phyloP scores from a whole-genome alignment of 2,113 vertebrate genomes.

The Gambusia holbrooki region DNA sequence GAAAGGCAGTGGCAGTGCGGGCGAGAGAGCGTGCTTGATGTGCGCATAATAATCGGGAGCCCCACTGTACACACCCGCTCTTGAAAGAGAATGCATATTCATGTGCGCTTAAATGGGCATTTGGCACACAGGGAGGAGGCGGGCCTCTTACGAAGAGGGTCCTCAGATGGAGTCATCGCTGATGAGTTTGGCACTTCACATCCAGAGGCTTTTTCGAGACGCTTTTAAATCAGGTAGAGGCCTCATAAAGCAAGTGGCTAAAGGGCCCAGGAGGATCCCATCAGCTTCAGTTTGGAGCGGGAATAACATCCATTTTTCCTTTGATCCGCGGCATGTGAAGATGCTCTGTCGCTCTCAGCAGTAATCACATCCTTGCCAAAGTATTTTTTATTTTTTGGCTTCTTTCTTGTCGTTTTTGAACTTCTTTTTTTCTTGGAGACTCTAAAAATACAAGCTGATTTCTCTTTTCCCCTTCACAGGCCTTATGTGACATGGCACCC shows the following conservation, averaged over 20 bases:
- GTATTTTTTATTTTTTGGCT: conserved; percentile 3
- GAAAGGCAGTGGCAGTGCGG: conserved; percentile 62
- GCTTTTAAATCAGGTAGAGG: conserved; percentile 51
- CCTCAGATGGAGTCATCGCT: conserved; percentile 15
- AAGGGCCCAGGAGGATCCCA: conserved; percentile 34
- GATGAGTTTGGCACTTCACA: conserved; percentile 42
- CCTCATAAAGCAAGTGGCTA: conserved; percentile 36
- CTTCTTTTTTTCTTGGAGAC: conserved; percentile 4
- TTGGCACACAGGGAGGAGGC: conserved; percentile 33
- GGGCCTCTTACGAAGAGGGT: conserved; percentile 35
- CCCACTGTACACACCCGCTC: conserved; percentile 13
- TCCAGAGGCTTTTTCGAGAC: conserved; percentile 39
- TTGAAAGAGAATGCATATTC: conserved; percentile 60
- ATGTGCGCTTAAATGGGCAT: conserved; percentile 51
- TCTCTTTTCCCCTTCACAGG: conserved; percentile 2
- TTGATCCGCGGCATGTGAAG: conserved; percentile 29
- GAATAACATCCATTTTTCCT: conserved; percentile 33
- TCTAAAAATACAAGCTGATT: conserved; percentile 25
- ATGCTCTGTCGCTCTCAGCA: conserved; percentile 4
- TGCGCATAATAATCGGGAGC: conserved; percentile 51
- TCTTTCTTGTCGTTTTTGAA: background rate
- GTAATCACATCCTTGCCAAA: conserved; percentile 18
- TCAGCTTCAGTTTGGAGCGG: conserved; percentile 32
- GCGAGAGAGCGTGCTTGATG: conserved; percentile 62
- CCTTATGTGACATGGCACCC: conserved; percentile 23